These are phyloP conservation scores for Spinibarbus caldwelli DNA, from an alignment of 2,797 vertebrate genomes.

Conservation along the genomic window DNA sequence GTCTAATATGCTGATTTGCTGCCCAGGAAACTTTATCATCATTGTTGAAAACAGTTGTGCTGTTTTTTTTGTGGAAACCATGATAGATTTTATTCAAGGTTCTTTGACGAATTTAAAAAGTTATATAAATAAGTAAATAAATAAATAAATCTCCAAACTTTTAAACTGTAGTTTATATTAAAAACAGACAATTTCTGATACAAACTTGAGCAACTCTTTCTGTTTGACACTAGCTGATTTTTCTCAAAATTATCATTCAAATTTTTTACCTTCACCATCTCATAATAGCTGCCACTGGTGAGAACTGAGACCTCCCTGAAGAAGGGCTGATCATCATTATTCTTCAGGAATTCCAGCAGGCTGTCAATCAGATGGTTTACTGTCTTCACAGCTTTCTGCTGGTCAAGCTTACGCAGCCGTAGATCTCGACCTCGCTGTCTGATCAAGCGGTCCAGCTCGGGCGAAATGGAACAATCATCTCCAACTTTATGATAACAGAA, in stretches of 20 bases:
- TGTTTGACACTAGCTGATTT: not conserved
- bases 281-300: slow-evolving; percentile 76
- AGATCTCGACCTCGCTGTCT: slow-evolving; percentile 55
- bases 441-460: slow-evolving; percentile 57
- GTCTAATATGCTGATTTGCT: not conserved
- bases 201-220: not conserved
- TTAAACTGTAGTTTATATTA: not conserved
- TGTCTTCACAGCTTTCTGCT: slow-evolving; percentile 61
- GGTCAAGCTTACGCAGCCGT: slow-evolving; percentile 59
- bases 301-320: slow-evolving; percentile 68
- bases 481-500: not conserved
- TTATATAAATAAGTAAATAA: not conserved
- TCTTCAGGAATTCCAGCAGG: slow-evolving; percentile 71
- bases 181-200: not conserved
- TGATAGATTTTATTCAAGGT: not conserved
- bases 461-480: not conserved
- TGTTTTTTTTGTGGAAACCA: not conserved
- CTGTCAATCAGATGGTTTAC: slow-evolving; percentile 70
- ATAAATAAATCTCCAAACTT: not conserved
- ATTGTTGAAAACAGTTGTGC: not conserved
- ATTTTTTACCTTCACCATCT: slow-evolving; percentile 71
- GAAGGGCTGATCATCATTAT: slow-evolving; percentile 64
- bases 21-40: too few relatives aligned
- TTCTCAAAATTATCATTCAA: not conserved
- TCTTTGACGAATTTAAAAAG: not conserved